Base-by-base conservation (phyloP, 2,888 invertebrate species). In the Caprella mutica region DNA sequence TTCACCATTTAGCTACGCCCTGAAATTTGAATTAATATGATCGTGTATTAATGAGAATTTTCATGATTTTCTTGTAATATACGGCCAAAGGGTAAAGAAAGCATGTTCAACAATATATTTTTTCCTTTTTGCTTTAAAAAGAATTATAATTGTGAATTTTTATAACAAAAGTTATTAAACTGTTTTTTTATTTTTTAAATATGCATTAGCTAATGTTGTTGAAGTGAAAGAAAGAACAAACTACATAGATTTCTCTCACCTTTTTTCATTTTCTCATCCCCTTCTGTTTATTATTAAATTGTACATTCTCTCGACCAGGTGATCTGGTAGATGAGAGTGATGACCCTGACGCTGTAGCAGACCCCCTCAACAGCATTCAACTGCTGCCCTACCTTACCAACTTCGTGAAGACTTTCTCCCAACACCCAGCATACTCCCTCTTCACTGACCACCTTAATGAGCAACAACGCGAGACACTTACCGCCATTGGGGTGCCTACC, bases 311-410 rank as follows among this genome's bases (percentile, higher is more conserved):
- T n/a, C 52, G 46, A 2, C 27, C 54, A 24, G 60, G 56, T 39
- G 65, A 65, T 29, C 43, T 62, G 8, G 69, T 68, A n/a, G 72
- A 70, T 14, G 72, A 72, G 8, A 71, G 78, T 58, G 77, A 77
- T 46, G 77, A 77, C 66, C 77, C 80, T 27, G 81, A 82, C 66
- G 72, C 80, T 23, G 64, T 60, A 24, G 58, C 77, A 65, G 82
- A 84, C 70, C 80, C 82, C 1, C 72, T 81, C 17, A 79, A 79
- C 67, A 77, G 78, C 60, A 71, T 82, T 24, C 79, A 83, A 67
- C 73, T 83, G 63, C 77, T 79, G 69, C 77, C 78, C 38, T 81
- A 81, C 69, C 70, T 84, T 43, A 77, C 78, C 2, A 80, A 82
- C 66, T 83, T 82, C 68, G 68, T 84, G 6, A 75, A 76, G 59